Evolutionary conservation across 2,888 invertebrate species (phyloP), one percentile per base, ranked within the genome.

Genomic region (Apamea epomidion): DNA sequence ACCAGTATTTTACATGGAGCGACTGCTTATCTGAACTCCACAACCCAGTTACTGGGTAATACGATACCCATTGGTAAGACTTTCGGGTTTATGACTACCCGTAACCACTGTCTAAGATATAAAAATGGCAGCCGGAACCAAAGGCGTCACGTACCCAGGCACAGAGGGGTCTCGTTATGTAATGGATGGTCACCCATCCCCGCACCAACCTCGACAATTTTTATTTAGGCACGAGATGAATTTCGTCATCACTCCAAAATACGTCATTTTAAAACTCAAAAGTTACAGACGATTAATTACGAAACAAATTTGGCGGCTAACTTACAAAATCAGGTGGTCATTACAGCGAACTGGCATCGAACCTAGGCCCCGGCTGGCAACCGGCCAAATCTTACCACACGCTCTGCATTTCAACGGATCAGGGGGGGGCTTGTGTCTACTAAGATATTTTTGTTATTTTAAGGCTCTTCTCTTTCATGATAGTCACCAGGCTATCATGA

Each of bases 251-350:
- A 2, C 12, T 42, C 4, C 72, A 14, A 25, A 76, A 5, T 8
- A 2, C 10, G 72, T 62, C 1, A 32, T 69, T 68, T 29, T 10
- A 29, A 45, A 42, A 70, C 29, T 73, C 12, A 64, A 64, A 58
- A 71, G n/a, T 32, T 67, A 42, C 18, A 25, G 5, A 16, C 75
- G 62, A 82, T 82, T 86, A 82, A 84, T 84, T 78, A 76, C 29
- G 25, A 64, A 84, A 84, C 69, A 62, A 80, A 80, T 88, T 78
- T 81, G 76, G 83, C 83, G 78, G 81, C 68, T 84, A 81, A 89
- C 74, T 88, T 85, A 88, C 87, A 86, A 89, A 87, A 88, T 89
- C 89, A 90, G 91, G 91, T 90, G 87, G 89, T 88, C 91, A 91
- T 89, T 91, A 91, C 85, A 73, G 81, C 74, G 80, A 76, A 75